Conservation (phyloP, 1,140 invertebrate species). For the Drosophila chauvacae region DNA sequence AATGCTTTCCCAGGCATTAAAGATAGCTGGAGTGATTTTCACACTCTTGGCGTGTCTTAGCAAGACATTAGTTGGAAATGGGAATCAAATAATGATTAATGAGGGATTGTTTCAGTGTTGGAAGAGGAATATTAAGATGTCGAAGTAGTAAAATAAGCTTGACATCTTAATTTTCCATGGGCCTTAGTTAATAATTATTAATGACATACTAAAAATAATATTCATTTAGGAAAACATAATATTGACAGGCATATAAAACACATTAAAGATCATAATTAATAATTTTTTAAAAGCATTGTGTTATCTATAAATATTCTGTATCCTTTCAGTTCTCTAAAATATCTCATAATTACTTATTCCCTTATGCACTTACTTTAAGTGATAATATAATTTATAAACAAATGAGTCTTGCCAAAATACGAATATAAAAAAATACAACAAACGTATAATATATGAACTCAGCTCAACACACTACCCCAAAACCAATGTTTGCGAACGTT, state of each 20-base stretch:
- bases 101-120: not conserved
- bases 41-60: conserved; percentile 2
- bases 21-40: conserved; percentile 36
- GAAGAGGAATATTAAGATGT: not conserved
- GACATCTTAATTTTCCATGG: not conserved
- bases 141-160: not conserved
- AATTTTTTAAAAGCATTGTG: not conserved
- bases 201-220: not conserved
- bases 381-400: too few relatives aligned
- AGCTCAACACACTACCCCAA: not conserved
- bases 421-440: not conserved
- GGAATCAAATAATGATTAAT: conserved; percentile 26
- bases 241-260: not conserved
- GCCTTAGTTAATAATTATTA: not conserved
- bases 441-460: conserved; percentile 4
- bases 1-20: conserved; percentile 37
- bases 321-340: not conserved
- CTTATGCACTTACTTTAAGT: not conserved
- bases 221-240: not conserved
- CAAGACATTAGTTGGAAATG: conserved; percentile 26
- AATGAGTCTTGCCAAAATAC: too few relatives aligned
- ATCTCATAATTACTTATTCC: not conserved
- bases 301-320: not conserved
- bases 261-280: not conserved
- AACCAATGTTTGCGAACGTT: not conserved